Percentiles rank a stretch among this genome's conserved stretches.
phyloP scores from a whole-genome alignment of 2,113 vertebrate species.

The Rostratula benghalensis region DNA sequence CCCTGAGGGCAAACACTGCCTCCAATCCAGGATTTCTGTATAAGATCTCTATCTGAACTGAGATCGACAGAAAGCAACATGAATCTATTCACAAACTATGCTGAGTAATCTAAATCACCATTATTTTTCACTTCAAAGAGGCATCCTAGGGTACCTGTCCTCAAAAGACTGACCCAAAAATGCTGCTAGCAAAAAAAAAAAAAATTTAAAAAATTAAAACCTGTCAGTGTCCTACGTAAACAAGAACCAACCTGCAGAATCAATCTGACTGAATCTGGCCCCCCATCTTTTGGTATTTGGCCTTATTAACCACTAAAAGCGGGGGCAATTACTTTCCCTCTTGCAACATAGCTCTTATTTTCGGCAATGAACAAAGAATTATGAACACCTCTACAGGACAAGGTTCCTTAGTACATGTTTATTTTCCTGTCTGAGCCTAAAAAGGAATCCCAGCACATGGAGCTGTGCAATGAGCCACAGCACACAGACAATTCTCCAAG shows the following conservation, averaged over 20 bases:
- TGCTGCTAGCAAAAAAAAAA: background rate
- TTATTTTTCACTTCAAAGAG: conserved; percentile 62
- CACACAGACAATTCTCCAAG: background rate
- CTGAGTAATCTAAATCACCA: conserved; percentile 31
- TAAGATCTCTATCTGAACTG: conserved; percentile 36
- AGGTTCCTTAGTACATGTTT: background rate
- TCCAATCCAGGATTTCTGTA: background rate
- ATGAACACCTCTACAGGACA: background rate
- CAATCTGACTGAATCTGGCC: background rate
- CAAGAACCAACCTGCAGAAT: background rate
- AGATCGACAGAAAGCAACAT: background rate
- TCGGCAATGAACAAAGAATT: background rate
- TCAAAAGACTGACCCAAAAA: conserved; percentile 14
- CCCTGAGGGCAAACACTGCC: background rate
- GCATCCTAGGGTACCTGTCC: background rate
- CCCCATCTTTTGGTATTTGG: background rate
- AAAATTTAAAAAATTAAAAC: background rate
- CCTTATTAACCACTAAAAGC: background rate
- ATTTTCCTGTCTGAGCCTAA: background rate
- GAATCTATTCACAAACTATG: background rate
- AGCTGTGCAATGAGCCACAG: background rate
- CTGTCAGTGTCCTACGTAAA: background rate
- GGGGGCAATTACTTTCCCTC: background rate
- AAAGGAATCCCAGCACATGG: background rate
- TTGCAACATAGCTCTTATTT: background rate